Evolutionary conservation across 1,140 invertebrate species (phyloP).

Genomic region (Maconellicoccus hirsutus): DNA sequence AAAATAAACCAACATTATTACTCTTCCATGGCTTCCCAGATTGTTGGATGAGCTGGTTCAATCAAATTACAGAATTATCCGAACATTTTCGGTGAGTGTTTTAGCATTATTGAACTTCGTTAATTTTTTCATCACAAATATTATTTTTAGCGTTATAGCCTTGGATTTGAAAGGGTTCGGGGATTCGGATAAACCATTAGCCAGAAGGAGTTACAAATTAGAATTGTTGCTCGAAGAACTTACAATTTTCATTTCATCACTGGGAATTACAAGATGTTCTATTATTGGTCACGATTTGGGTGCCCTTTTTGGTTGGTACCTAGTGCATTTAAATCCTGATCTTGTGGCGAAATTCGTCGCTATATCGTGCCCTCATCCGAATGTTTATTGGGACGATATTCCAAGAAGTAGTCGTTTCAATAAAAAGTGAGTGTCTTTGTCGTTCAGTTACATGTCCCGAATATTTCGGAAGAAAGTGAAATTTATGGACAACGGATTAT

Average conservation of each 20-base stretch:
- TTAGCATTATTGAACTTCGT: no score
- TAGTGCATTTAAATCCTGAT: constrained; percentile 51
- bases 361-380: constrained; percentile 64
- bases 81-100: constrained; percentile 45
- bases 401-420: constrained; percentile 42
- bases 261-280: constrained; percentile 43
- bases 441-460: not conserved
- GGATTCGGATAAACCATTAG: constrained; percentile 65
- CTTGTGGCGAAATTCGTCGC: constrained; percentile 58
- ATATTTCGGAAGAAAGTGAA: not conserved
- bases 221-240: constrained; percentile 53
- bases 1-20: constrained; percentile 46
- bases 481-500: not conserved
- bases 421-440: constrained; percentile 37
- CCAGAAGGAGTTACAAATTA: constrained; percentile 47
- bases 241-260: constrained; percentile 49
- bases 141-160: constrained; percentile 51
- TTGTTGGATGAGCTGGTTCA: constrained; percentile 56
- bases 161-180: constrained; percentile 71
- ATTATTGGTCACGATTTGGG: constrained; percentile 74
- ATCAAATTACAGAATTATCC: constrained; percentile 47
- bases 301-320: constrained; percentile 58
- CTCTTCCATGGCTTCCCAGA: constrained; percentile 68
- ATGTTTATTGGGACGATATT: constrained; percentile 48
- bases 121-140: constrained; percentile 26